Conservation (phyloP, 92 coral and sea anemone genomes). For the Palythoa heliodiscus region DNA sequence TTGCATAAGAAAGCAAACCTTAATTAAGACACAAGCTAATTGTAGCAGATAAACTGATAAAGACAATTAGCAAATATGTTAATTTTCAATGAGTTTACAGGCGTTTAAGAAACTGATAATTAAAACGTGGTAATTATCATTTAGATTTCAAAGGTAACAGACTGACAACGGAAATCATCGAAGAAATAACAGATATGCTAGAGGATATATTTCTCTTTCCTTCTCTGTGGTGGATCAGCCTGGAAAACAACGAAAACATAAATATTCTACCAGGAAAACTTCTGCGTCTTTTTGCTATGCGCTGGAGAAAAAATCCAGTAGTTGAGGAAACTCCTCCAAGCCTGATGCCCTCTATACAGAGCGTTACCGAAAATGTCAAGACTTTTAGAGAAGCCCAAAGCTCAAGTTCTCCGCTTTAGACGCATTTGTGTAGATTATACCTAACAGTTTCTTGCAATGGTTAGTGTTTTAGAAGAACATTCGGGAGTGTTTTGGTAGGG, state of each 20-base stretch:
- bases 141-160: constrained; percentile 65
- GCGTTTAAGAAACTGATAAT: too few relatives aligned
- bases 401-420: neutral
- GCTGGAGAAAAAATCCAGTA: constrained; percentile 35
- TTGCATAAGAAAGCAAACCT: too few relatives aligned
- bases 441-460: neutral
- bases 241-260: constrained; percentile 67
- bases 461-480: neutral
- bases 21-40: too few relatives aligned
- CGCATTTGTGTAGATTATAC: neutral
- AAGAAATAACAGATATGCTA: constrained; percentile 42
- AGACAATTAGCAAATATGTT: too few relatives aligned
- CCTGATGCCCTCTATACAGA: constrained; percentile 4
- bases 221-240: constrained; percentile 63
- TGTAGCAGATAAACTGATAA: too few relatives aligned
- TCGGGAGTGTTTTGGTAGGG: neutral
- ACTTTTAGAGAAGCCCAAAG: neutral
- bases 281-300: constrained; percentile 38
- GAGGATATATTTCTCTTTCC: constrained; percentile 50
- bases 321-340: neutral
- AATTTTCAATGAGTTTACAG: too few relatives aligned
- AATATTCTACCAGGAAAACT: constrained; percentile 54
- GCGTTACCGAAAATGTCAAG: neutral
- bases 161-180: constrained; percentile 39
- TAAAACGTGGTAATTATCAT: neutral